Conservation (phyloP, 2,113 vertebrate genomes). For the Heterotis niloticus region DNA sequence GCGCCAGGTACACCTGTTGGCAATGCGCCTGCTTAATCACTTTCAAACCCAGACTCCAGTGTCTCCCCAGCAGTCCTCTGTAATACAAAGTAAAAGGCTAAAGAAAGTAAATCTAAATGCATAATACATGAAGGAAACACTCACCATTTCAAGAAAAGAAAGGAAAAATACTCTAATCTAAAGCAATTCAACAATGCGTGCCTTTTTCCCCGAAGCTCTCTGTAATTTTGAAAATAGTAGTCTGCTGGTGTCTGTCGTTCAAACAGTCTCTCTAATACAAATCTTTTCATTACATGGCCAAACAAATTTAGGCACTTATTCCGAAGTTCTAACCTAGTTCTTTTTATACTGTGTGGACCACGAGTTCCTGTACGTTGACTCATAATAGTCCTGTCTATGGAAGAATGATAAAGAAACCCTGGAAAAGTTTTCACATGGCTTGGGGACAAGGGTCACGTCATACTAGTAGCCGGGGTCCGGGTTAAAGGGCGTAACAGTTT, state of each 20-base stretch:
- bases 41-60: constrained; percentile 5
- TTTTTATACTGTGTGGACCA: neutral
- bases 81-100: constrained; percentile 7
- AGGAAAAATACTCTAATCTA: constrained; percentile 4
- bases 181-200: neutral
- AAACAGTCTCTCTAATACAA: constrained; percentile 25
- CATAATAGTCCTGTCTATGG: neutral
- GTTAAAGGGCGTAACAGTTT: too few relatives aligned
- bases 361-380: constrained; percentile 1
- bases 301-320: constrained; percentile 16
- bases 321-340: constrained; percentile 5
- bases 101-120: neutral
- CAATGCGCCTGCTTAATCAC: constrained; percentile 1
- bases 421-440: too few relatives aligned
- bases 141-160: constrained; percentile 9
- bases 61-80: constrained; percentile 1
- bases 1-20: neutral
- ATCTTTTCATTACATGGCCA: constrained; percentile 19
- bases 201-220: constrained; percentile 7
- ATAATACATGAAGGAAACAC: constrained; percentile 13
- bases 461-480: too few relatives aligned
- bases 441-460: too few relatives aligned
- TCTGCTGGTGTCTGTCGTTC: constrained; percentile 17
- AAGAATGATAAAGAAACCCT: too few relatives aligned
- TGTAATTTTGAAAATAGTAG: constrained; percentile 6